Evolutionary conservation across 2,797 vertebrate genomes (phyloP).

Genomic region (Coregonus sp.): DNA sequence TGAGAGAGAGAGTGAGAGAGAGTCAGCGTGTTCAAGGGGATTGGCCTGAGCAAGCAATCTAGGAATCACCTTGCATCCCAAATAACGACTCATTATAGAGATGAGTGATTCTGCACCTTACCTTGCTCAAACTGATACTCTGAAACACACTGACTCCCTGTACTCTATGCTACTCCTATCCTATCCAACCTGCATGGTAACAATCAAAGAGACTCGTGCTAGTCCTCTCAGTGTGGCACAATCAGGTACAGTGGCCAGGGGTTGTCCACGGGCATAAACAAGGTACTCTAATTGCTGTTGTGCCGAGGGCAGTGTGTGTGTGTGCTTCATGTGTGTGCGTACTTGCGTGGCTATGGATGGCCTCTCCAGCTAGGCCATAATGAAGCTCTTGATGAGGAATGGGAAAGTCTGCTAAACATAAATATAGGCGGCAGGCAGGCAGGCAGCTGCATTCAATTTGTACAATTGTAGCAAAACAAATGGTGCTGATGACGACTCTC

Average conservation of each 20-base stretch:
- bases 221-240: conserved; percentile 49
- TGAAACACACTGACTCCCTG: background rate
- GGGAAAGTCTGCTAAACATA: conserved; percentile 42
- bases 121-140: background rate
- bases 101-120: background rate
- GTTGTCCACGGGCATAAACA: conserved; percentile 47
- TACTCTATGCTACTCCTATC: background rate
- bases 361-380: conserved; percentile 34
- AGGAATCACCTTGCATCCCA: background rate
- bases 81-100: background rate
- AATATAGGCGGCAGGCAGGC: conserved; percentile 9
- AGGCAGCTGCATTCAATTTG: conserved; percentile 48
- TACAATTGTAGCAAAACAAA: conserved; percentile 62
- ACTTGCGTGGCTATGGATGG: conserved; percentile 30
- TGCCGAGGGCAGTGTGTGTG: conserved; percentile 4
- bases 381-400: conserved; percentile 55
- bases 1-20: background rate
- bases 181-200: conserved; percentile 36
- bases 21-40: conserved; percentile 18
- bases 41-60: background rate
- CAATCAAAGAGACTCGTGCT: conserved; percentile 40
- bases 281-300: conserved; percentile 34
- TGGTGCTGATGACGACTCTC: conserved; percentile 45
- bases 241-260: conserved; percentile 47
- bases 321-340: background rate